Conservation (phyloP, 2,888 invertebrate genomes). For the Schrankia costaestrigalis region DNA sequence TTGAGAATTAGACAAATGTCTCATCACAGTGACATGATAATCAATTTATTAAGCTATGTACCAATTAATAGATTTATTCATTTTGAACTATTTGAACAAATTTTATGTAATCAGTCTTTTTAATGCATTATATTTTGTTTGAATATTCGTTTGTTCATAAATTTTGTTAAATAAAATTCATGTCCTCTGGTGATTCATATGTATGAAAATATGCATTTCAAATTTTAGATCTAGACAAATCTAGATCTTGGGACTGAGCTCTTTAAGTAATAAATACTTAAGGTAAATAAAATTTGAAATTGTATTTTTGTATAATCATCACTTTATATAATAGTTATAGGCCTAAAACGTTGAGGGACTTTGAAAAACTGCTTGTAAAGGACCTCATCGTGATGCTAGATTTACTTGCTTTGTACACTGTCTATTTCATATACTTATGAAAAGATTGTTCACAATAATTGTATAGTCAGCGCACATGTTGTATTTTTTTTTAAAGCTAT, state of each 20-base stretch:
- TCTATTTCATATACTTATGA: too few species aligned
- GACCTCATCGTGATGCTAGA: neutral
- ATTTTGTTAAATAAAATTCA: neutral
- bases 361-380: neutral
- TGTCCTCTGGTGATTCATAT: constrained; percentile 26
- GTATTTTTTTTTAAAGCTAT: too few species aligned
- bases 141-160: neutral
- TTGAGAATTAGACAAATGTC: too few species aligned
- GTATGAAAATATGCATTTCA: constrained; percentile 41
- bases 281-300: constrained; percentile 44
- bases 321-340: constrained; percentile 20
- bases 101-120: too few species aligned
- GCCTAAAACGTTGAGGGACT: constrained; percentile 17
- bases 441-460: too few species aligned
- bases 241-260: constrained; percentile 40
- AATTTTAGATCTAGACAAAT: constrained; percentile 35
- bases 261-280: constrained; percentile 34
- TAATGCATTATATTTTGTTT: neutral
- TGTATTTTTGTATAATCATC: constrained; percentile 37
- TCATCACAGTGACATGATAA: too few species aligned
- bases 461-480: too few species aligned
- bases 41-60: too few species aligned
- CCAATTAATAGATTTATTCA: neutral
- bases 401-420: too few species aligned
- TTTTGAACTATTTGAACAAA: too few species aligned